phyloP scores from a whole-genome alignment of 2,113 vertebrate genomes.

The Narcine bancroftii region DNA sequence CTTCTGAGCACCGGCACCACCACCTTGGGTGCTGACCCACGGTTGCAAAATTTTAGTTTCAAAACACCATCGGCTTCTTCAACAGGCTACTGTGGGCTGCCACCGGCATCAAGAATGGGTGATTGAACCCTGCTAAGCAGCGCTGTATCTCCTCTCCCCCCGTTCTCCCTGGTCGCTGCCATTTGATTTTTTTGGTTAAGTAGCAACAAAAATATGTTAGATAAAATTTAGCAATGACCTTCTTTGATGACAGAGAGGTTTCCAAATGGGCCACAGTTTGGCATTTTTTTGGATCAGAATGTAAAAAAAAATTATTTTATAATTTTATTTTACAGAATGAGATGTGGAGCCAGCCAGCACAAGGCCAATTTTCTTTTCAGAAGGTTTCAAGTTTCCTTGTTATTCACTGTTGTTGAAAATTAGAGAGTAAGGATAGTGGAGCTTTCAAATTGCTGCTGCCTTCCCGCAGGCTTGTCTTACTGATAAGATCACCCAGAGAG shows the following conservation, averaged over 20 bases:
- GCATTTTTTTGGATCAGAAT: not conserved
- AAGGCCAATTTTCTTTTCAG: conserved; percentile 17
- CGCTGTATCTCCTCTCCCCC: too few species aligned
- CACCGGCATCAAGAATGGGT: too few species aligned
- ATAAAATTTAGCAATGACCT: not conserved
- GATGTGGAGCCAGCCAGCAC: not conserved
- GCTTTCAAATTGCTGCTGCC: not conserved
- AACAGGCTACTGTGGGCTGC: too few species aligned
- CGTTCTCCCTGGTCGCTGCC: too few species aligned
- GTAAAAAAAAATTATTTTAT: not conserved
- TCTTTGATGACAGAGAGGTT: not conserved
- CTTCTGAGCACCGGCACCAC: too few species aligned
- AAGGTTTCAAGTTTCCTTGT: not conserved
- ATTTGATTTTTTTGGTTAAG: not conserved
- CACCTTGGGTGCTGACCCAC: too few species aligned
- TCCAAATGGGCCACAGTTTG: not conserved
- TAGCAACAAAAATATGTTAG: not conserved
- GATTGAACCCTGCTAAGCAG: too few species aligned
- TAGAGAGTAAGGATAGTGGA: not conserved
- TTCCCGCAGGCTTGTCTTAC: not conserved
- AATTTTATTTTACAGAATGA: conserved; percentile 5
- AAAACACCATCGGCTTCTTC: too few species aligned
- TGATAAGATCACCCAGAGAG: not conserved
- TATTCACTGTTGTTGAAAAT: not conserved
- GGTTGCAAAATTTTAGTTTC: too few species aligned